Conservation (phyloP, 1,140 invertebrate species). For the Drosophila murphyi region DNA sequence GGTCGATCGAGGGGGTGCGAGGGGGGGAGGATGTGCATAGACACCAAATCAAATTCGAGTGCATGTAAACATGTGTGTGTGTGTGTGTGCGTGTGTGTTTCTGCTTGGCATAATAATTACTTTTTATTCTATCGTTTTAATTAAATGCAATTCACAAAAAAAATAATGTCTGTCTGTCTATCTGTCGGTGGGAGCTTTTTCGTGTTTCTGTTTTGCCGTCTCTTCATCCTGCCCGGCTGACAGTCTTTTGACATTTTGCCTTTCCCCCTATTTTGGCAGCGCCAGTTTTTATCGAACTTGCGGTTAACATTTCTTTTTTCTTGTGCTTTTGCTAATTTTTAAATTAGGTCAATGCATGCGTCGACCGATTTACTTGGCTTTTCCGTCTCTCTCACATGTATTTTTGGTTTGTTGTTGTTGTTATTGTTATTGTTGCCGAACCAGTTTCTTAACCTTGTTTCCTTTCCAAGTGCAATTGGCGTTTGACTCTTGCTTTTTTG, state of each 20-base stretch:
- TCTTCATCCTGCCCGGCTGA: neutral
- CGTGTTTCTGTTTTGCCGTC: conserved; percentile 3
- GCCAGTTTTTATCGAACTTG: conserved; percentile 30
- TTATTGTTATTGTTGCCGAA: conserved; percentile 57
- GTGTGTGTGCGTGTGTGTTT: conserved; percentile 1
- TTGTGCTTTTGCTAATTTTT: conserved; percentile 58
- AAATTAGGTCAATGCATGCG: conserved; percentile 75
- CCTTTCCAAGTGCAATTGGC: conserved; percentile 71
- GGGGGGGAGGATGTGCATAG: neutral
- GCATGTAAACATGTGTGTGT: too few relatives aligned
- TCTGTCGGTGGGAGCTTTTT: conserved; percentile 25
- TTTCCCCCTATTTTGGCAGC: conserved; percentile 37
- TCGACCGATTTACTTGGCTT: conserved; percentile 41
- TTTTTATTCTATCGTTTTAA: conserved; percentile 35
- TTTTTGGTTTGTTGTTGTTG: conserved; percentile 38
- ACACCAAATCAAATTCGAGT: conserved; percentile 6
- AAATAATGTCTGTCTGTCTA: conserved; percentile 4
- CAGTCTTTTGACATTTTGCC: conserved; percentile 31
- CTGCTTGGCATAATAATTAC: conserved; percentile 40
- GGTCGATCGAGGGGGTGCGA: neutral
- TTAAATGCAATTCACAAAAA: conserved; percentile 39
- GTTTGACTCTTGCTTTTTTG: conserved; percentile 68
- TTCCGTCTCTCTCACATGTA: conserved; percentile 40
- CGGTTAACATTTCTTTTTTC: conserved; percentile 18
- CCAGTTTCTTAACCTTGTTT: conserved; percentile 82